Conservation (phyloP, 2,888 invertebrate genomes). For the Lasioglossum leucozonium region DNA sequence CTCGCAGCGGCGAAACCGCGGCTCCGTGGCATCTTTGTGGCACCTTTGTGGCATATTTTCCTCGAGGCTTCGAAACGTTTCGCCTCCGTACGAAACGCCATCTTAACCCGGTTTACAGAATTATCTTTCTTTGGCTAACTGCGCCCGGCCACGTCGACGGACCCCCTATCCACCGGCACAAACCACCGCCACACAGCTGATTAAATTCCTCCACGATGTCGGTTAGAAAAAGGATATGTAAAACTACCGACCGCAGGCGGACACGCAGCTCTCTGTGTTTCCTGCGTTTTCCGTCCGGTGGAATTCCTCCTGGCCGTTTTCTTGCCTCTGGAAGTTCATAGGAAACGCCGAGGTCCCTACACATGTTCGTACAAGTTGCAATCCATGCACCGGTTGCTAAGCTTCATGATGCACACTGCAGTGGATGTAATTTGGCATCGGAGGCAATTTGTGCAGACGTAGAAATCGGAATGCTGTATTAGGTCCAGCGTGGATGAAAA, state of each 20-base stretch:
- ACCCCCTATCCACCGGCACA: too few species aligned
- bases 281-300: background rate
- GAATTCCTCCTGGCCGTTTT: background rate
- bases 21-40: slow-evolving; percentile 69
- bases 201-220: slow-evolving; percentile 49
- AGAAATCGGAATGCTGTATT: background rate
- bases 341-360: background rate
- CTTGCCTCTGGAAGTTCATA: background rate
- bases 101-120: slow-evolving; percentile 56
- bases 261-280: background rate
- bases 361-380: background rate
- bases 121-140: slow-evolving; percentile 62
- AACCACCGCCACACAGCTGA: too few species aligned
- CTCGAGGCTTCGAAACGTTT: slow-evolving; percentile 60
- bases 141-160: slow-evolving; percentile 15
- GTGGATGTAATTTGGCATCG: too few species aligned
- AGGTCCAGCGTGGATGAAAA: background rate
- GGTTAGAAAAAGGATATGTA: slow-evolving; percentile 19
- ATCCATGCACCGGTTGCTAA: background rate
- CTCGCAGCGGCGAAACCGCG: slow-evolving; percentile 57
- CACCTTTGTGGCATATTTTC: slow-evolving; percentile 68
- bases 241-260: slow-evolving; percentile 6
- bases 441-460: background rate
- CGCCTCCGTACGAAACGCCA: slow-evolving; percentile 39
- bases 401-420: background rate